A percentile compares a stretch with the other conserved stretches of the same genome.
Conservation (phyloP, 1,140 invertebrate genomes). For the Glossosoma conforme region DNA sequence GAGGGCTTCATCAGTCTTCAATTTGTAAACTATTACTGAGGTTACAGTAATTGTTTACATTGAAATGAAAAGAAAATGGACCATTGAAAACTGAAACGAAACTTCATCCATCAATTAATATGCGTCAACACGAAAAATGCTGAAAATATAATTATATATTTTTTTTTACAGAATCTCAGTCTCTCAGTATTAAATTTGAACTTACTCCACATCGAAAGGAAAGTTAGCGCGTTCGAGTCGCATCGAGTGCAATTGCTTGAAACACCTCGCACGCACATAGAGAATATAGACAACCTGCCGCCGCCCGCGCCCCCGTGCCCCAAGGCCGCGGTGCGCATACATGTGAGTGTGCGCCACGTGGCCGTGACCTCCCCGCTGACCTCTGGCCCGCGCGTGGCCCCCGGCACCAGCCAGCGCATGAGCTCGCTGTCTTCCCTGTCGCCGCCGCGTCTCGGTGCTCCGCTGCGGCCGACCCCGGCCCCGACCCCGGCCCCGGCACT, state of each 20-base stretch:
- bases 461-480: constrained; percentile 13
- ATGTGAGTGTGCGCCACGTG: constrained; percentile 36
- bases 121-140: constrained; percentile 4
- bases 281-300: constrained; percentile 64
- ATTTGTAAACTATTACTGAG: too few relatives aligned
- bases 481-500: constrained; percentile 9
- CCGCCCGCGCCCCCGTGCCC: constrained; percentile 62
- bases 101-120: background rate
- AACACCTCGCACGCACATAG: constrained; percentile 67
- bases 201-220: constrained; percentile 64
- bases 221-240: constrained; percentile 75
- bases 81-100: too few relatives aligned
- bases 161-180: constrained; percentile 62
- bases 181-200: constrained; percentile 66
- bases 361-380: constrained; percentile 23
- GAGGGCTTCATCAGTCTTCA: too few relatives aligned
- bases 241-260: constrained; percentile 71
- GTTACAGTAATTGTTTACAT: too few relatives aligned
- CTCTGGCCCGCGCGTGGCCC: background rate
- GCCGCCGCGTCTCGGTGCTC: constrained; percentile 5
- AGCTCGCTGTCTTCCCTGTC: background rate
- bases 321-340: constrained; percentile 47
- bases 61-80: too few relatives aligned
- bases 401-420: constrained; percentile 24
- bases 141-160: constrained; percentile 17